Percentiles rank a stretch among this genome's conserved stretches.
These are phyloP conservation scores for Atrichornis clamosus DNA, from an alignment of 2,113 vertebrate genomes.

Conservation along the genomic window DNA sequence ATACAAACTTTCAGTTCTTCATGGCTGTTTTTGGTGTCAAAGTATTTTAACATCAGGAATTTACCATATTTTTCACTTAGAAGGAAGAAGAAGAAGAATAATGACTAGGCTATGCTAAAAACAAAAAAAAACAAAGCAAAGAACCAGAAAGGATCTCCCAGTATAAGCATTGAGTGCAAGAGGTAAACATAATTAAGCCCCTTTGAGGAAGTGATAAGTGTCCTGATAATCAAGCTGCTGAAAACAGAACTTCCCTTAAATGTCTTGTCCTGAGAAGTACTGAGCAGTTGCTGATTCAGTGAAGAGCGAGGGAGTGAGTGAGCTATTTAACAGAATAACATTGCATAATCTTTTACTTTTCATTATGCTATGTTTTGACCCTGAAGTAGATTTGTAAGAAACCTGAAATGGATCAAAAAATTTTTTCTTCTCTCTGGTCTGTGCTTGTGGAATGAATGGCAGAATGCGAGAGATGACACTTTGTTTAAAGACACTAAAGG, in stretches of 20 bases:
- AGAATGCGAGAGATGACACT: neutral
- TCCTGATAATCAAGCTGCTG: neutral
- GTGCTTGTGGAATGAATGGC: neutral
- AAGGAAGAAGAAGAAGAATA: neutral
- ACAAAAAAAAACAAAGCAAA: fast-evolving
- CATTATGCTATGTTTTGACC: neutral
- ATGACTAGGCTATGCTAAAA: neutral
- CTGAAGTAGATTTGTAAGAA: neutral
- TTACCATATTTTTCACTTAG: neutral
- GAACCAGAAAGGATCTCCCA: neutral
- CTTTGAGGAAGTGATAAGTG: fast-evolving
- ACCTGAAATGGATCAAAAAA: neutral
- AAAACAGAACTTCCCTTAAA: neutral
- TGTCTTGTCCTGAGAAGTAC: neutral
- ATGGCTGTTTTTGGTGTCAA: neutral
- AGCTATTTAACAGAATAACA: neutral
- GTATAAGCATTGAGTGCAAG: neutral
- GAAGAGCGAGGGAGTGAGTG: neutral
- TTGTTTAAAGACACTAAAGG: neutral
- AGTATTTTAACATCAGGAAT: neutral
- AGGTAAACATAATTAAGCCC: neutral
- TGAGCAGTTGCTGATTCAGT: neutral
- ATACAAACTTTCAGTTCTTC: neutral
- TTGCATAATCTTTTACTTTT: neutral
- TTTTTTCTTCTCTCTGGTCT: neutral